Percentiles rank a stretch among this genome's conserved stretches.
phyloP scores from a whole-genome alignment of 1,140 invertebrate genomes.

The Heliconius eleuchia region DNA sequence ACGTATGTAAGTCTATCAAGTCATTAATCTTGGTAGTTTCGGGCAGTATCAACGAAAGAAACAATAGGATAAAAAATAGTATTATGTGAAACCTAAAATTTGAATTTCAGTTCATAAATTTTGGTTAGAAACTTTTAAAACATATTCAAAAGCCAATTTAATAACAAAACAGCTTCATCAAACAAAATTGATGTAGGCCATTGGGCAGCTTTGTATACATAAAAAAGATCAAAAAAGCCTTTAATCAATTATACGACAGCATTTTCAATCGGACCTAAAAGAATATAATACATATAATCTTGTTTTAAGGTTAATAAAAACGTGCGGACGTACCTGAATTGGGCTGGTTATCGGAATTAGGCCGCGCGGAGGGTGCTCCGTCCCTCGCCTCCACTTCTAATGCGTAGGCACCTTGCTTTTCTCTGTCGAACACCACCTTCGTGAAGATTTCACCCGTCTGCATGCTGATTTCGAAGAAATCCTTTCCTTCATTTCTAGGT shows the following conservation, averaged over 20 bases:
- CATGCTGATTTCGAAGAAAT: slow-evolving; percentile 96
- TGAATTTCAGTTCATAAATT: neutral
- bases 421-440: slow-evolving; percentile 95
- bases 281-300: neutral
- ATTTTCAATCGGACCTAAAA: neutral
- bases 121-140: neutral
- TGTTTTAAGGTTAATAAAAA: neutral
- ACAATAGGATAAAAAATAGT: neutral
- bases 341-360: slow-evolving; percentile 93
- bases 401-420: slow-evolving; percentile 96
- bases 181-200: neutral
- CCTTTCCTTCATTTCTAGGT: slow-evolving; percentile 93
- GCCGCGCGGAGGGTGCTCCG: slow-evolving; percentile 94
- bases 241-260: neutral
- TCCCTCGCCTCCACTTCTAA: slow-evolving; percentile 96
- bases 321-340: slow-evolving; percentile 90
- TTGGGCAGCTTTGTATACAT: neutral
- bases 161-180: neutral
- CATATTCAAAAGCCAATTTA: neutral
- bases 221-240: neutral
- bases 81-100: neutral
- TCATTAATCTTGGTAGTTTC: neutral
- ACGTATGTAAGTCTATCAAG: too few species aligned
- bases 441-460: slow-evolving; percentile 97
- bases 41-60: neutral